phyloP scores from a whole-genome alignment of 2,888 invertebrate species.

The Halocaridina rubra region DNA sequence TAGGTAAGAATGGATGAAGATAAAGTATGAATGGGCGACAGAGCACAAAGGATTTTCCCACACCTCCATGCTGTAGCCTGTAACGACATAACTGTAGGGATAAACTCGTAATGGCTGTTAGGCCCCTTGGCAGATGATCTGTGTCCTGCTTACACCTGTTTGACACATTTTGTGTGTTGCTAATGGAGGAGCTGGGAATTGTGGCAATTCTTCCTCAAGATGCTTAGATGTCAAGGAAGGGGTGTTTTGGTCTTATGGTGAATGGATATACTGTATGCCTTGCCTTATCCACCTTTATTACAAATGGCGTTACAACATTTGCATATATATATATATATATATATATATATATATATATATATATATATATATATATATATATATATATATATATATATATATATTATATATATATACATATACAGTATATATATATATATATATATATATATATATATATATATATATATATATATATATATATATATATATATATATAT shows the following conservation, averaged over 20 bases:
- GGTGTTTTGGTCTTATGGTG: neutral
- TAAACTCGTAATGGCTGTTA: too few species aligned
- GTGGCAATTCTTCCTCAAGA: neutral
- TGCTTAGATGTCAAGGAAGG: neutral
- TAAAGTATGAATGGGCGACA: too few species aligned
- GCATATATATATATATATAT: neutral
- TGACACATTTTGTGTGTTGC: neutral
- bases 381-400: neutral
- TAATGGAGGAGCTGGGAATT: neutral
- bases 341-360: constrained; percentile 1
- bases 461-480: neutral
- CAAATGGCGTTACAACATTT: too few species aligned
- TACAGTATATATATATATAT: neutral
- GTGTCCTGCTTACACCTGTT: too few species aligned
- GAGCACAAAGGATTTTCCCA: too few species aligned
- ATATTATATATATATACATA: neutral
- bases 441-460: neutral
- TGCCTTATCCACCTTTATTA: too few species aligned
- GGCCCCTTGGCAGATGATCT: too few species aligned
- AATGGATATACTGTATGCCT: too few species aligned
- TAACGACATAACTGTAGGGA: too few species aligned
- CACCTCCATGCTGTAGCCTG: too few species aligned
- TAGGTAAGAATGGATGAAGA: too few species aligned
- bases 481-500: constrained; percentile 1
- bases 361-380: constrained; percentile 1